Percentiles rank a stretch among this genome's conserved stretches.
Conservation (phyloP, 2,113 vertebrate genomes). For the Cololabis saira region DNA sequence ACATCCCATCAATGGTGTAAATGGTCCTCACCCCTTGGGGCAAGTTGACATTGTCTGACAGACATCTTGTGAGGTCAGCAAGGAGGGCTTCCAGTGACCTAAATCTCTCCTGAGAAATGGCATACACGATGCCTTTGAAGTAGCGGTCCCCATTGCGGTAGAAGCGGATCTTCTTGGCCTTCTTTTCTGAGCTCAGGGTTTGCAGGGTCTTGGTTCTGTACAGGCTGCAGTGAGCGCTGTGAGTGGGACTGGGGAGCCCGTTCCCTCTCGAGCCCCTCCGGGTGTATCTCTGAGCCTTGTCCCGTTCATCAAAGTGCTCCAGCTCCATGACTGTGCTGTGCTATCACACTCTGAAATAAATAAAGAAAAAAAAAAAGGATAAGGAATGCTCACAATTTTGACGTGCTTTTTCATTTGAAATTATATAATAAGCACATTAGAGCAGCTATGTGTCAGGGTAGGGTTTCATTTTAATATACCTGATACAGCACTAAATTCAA, state of each 20-base stretch:
- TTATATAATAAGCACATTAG: background rate
- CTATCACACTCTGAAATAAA: slow-evolving; percentile 60
- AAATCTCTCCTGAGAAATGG: slow-evolving; percentile 95
- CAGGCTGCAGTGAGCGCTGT: slow-evolving; percentile 98
- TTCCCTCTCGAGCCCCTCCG: slow-evolving; percentile 90
- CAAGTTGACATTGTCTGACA: slow-evolving; percentile 97
- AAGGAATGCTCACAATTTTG: background rate
- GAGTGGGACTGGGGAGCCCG: slow-evolving; percentile 96
- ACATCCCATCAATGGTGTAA: slow-evolving; percentile 90
- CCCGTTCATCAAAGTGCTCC: slow-evolving; percentile 97
- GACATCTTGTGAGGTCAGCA: slow-evolving; percentile 94
- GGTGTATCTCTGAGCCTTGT: slow-evolving; percentile 92
- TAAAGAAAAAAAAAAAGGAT: slow-evolving; percentile 5
- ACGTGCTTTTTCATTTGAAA: background rate
- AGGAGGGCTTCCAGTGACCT: slow-evolving; percentile 94
- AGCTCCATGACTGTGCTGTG: slow-evolving; percentile 90
- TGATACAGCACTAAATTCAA: slow-evolving; percentile 1
- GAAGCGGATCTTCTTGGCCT: slow-evolving; percentile 98
- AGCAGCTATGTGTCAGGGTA: slow-evolving; percentile 7
- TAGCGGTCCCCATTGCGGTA: slow-evolving; percentile 98
- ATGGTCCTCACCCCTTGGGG: slow-evolving; percentile 96
- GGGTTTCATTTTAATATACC: background rate
- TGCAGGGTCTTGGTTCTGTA: slow-evolving; percentile 96
- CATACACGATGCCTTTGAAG: slow-evolving; percentile 98
- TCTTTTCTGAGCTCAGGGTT: slow-evolving; percentile 94